Percentiles rank a stretch among this genome's conserved stretches.
These are phyloP conservation scores for Zeuzera pyrina DNA, from an alignment of 2,888 invertebrate species.

Conservation along the genomic window DNA sequence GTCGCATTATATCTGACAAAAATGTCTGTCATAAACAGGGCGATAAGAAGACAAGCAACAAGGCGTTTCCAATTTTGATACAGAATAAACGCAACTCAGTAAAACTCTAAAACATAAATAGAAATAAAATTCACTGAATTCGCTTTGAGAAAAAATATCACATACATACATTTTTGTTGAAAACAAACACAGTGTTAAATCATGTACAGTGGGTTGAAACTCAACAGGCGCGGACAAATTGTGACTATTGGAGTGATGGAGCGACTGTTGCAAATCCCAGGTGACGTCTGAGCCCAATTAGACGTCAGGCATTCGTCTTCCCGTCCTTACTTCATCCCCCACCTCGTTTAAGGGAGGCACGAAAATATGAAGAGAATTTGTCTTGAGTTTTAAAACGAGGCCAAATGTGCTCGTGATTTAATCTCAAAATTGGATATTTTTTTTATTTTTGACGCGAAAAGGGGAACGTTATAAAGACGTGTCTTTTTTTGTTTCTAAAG, in stretches of 20 bases:
- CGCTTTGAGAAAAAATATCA: too few species aligned
- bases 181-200: background rate
- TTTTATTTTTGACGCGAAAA: background rate
- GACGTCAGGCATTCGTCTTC: slow-evolving; percentile 62
- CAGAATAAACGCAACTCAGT: too few species aligned
- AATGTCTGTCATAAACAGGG: background rate
- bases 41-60: background rate
- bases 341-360: background rate
- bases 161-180: too few species aligned
- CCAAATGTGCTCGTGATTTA: background rate
- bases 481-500: background rate
- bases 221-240: slow-evolving; percentile 54
- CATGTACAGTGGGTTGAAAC: slow-evolving; percentile 22
- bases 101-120: too few species aligned
- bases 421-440: too few species aligned
- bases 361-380: slow-evolving; percentile 32
- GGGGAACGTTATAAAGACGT: background rate
- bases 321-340: slow-evolving; percentile 12
- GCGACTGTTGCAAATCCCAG: slow-evolving; percentile 43
- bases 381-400: slow-evolving; percentile 18
- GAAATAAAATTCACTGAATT: too few species aligned
- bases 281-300: slow-evolving; percentile 59
- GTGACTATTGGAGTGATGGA: slow-evolving; percentile 47
- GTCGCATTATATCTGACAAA: too few species aligned
- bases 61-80: too few species aligned